These are phyloP conservation scores for Automeris io DNA, from an alignment of 2,888 invertebrate species.

Conservation along the genomic window DNA sequence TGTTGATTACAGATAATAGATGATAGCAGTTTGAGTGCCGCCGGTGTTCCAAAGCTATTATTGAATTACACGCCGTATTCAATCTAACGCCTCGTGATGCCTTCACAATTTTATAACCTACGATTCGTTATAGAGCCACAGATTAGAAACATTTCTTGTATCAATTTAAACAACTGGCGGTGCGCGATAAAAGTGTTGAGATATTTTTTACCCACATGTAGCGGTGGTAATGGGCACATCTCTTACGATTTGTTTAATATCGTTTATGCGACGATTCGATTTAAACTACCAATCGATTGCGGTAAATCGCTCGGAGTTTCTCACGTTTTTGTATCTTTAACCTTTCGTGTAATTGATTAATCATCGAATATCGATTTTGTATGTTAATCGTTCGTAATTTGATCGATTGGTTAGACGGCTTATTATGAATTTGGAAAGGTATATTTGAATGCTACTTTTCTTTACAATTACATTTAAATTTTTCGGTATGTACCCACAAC, in stretches of 20 bases:
- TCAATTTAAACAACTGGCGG: constrained; percentile 25
- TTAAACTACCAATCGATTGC: constrained; percentile 59
- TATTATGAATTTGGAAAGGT: constrained; percentile 12
- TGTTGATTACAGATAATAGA: constrained; percentile 60
- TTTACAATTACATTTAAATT: no score
- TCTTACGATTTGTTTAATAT: constrained; percentile 60
- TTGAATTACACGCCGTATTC: constrained; percentile 64
- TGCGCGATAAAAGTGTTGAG: constrained; percentile 20
- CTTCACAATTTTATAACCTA: constrained; percentile 45
- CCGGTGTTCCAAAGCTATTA: constrained; percentile 66
- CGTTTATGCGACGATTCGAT: constrained; percentile 56
- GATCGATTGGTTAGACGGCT: constrained; percentile 21
- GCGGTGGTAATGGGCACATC: constrained; percentile 36
- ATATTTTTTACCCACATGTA: constrained; percentile 30
- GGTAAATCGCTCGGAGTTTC: constrained; percentile 56
- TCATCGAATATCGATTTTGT: constrained; percentile 45
- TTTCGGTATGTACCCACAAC: no score
- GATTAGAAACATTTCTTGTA: constrained; percentile 23
- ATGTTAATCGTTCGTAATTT: constrained; percentile 26
- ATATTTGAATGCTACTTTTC: constrained; percentile 4
- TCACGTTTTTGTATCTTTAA: constrained; percentile 70
- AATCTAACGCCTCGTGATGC: constrained; percentile 48
- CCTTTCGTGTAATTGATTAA: constrained; percentile 60
- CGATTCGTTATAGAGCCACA: constrained; percentile 46
- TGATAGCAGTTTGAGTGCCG: constrained; percentile 55